Conservation (phyloP, 2,888 invertebrate genomes). For the Acronicta psi region DNA sequence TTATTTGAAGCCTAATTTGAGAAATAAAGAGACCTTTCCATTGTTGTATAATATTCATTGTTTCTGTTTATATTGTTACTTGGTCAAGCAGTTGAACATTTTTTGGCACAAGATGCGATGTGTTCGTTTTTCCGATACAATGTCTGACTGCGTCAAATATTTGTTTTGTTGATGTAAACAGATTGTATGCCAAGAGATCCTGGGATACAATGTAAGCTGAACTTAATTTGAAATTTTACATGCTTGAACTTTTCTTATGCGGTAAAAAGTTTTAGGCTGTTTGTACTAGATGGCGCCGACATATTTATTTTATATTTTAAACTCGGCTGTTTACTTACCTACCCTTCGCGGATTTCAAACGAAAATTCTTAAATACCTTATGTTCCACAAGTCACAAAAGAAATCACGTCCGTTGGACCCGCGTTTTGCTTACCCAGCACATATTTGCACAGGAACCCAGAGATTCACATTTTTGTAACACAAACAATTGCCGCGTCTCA, state of each 20-base stretch:
- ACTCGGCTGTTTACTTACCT: conserved; percentile 19
- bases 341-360: conserved; percentile 16
- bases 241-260: conserved; percentile 1
- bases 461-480: conserved; percentile 48
- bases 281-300: too few relatives aligned
- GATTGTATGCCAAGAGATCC: conserved; percentile 36
- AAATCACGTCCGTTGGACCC: conserved; percentile 38
- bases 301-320: too few relatives aligned
- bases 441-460: conserved; percentile 43
- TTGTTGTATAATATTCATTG: neutral
- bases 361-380: conserved; percentile 30
- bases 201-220: conserved; percentile 9
- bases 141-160: conserved; percentile 3
- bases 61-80: conserved; percentile 4
- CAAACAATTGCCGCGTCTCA: conserved; percentile 48
- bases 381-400: conserved; percentile 42
- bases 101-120: conserved; percentile 23
- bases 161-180: conserved; percentile 32
- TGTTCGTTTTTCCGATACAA: conserved; percentile 9
- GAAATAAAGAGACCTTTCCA: conserved; percentile 4
- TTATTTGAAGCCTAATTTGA: conserved; percentile 10
- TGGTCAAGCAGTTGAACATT: conserved; percentile 5
- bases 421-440: conserved; percentile 38
- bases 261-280: too few relatives aligned
- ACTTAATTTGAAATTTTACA: conserved; percentile 8